These are phyloP conservation scores for Amphipoea lucens DNA, from an alignment of 2,888 invertebrate genomes.

Conservation along the genomic window DNA sequence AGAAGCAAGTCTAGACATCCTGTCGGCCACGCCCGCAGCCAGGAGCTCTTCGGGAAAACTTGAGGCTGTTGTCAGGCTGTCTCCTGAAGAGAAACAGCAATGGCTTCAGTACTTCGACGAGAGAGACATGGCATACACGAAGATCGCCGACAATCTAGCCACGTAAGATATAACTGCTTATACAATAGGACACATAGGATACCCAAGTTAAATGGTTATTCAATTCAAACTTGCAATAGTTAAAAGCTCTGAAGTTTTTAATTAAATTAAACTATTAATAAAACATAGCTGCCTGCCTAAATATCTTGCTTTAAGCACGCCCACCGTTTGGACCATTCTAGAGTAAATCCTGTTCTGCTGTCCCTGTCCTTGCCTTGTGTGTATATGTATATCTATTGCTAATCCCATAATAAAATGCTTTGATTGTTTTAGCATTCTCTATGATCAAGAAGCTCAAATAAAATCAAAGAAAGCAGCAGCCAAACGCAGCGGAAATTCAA, in stretches of 20 bases:
- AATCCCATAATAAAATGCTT: background rate
- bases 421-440: constrained; percentile 76
- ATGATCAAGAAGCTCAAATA: constrained; percentile 79
- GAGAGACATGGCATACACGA: constrained; percentile 75
- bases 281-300: background rate
- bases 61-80: constrained; percentile 80
- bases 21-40: constrained; percentile 77
- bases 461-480: constrained; percentile 68
- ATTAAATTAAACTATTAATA: background rate
- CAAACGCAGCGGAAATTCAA: constrained; percentile 74
- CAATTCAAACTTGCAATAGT: background rate
- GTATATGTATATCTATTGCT: background rate
- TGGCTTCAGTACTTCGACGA: constrained; percentile 81
- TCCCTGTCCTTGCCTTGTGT: background rate
- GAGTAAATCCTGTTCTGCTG: background rate
- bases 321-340: background rate
- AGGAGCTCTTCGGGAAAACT: constrained; percentile 75
- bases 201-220: background rate
- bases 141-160: constrained; percentile 82
- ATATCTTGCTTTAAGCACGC: background rate
- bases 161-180: constrained; percentile 73
- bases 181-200: background rate
- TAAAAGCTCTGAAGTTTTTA: background rate
- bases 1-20: constrained; percentile 78
- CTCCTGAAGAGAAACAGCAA: constrained; percentile 79